Percentiles rank a stretch among this genome's conserved stretches.
phyloP scores from a whole-genome alignment of 2,113 vertebrate genomes.

The Fulmarus glacialis region DNA sequence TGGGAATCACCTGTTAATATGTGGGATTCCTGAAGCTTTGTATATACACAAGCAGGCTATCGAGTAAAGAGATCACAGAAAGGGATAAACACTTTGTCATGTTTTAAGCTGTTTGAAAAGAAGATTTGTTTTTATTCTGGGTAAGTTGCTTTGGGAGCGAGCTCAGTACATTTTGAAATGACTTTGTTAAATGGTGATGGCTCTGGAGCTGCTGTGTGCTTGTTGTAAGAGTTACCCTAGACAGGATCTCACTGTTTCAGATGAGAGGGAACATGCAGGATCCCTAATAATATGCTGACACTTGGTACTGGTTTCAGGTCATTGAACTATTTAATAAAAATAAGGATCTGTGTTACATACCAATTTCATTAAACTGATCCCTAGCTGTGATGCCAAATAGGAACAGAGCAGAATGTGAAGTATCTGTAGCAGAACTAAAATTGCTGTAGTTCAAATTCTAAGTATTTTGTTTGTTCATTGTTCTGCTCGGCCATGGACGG shows the following conservation, averaged over 20 bases:
- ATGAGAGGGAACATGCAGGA: not conserved
- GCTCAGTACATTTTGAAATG: not conserved
- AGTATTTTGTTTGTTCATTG: not conserved
- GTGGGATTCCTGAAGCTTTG: not conserved
- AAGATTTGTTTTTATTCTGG: conserved; percentile 53
- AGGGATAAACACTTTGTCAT: conserved; percentile 8
- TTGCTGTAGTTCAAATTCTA: not conserved
- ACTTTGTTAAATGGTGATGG: not conserved
- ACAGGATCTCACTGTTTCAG: not conserved
- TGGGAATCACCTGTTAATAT: not conserved
- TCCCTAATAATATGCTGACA: not conserved
- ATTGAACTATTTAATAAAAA: not conserved
- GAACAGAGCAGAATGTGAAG: not conserved
- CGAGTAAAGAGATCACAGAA: conserved; percentile 28
- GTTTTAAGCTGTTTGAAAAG: conserved; percentile 49
- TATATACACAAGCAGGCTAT: not conserved
- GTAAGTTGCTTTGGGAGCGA: not conserved
- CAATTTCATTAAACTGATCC: not conserved
- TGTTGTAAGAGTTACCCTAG: not conserved
- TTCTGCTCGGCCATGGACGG: not conserved
- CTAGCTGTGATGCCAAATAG: not conserved
- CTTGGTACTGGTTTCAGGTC: not conserved
- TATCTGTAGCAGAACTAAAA: not conserved
- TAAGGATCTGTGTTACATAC: not conserved
- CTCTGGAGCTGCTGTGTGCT: not conserved